phyloP scores from a whole-genome alignment of 2,113 vertebrate species.

The Deroptyus accipitrinus region DNA sequence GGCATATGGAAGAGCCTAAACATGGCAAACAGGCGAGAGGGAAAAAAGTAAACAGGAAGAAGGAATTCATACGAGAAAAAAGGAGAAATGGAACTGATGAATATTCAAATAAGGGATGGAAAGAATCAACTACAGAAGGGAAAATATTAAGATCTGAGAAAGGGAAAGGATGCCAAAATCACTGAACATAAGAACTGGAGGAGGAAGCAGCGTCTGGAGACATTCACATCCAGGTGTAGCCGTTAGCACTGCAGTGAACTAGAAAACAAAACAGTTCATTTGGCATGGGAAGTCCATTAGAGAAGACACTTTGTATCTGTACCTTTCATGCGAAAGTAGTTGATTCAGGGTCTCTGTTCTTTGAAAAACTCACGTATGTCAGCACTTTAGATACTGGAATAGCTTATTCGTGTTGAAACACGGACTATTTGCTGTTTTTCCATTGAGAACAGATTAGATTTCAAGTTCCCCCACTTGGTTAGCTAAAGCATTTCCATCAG shows the following conservation, averaged over 20 bases:
- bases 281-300: background rate
- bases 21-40: background rate
- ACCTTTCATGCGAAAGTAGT: background rate
- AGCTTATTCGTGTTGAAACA: slow-evolving; percentile 19
- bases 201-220: background rate
- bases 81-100: background rate
- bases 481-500: slow-evolving; percentile 66
- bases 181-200: background rate
- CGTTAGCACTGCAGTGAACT: background rate
- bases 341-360: background rate
- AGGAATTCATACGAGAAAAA: background rate
- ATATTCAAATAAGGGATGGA: background rate
- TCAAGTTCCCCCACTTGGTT: slow-evolving; percentile 51
- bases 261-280: background rate
- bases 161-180: background rate
- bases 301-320: background rate
- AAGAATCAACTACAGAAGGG: background rate
- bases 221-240: background rate
- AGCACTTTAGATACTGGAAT: slow-evolving; percentile 25
- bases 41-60: background rate
- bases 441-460: slow-evolving; percentile 58
- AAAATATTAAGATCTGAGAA: background rate
- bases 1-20: background rate
- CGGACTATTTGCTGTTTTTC: slow-evolving; percentile 21
- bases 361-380: background rate